Percentiles rank a stretch among this genome's conserved stretches.
Evolutionary conservation across 2,113 vertebrate species (phyloP).

Genomic region (Isurus oxyrinchus): DNA sequence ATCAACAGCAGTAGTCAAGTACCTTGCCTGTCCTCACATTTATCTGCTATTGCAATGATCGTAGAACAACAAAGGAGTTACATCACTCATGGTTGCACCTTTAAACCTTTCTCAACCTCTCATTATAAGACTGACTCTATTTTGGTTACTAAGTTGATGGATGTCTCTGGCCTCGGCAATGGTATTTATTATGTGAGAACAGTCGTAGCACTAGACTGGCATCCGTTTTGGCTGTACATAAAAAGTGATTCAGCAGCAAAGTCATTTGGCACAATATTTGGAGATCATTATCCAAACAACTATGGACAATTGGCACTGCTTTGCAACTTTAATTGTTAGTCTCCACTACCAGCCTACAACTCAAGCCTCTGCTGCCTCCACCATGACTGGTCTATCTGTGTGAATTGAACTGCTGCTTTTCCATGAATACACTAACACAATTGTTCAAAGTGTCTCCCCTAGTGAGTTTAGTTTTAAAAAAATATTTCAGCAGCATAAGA

Average conservation of each 20-base stretch:
- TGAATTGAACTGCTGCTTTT: not conserved
- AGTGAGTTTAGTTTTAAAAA: not conserved
- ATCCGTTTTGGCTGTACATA: not conserved
- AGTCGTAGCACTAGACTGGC: not conserved
- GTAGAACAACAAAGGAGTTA: not conserved
- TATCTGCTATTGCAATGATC: not conserved
- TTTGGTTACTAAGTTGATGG: not conserved
- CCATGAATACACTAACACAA: not conserved
- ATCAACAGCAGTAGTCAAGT: not conserved
- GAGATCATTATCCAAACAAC: not conserved
- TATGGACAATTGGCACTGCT: not conserved
- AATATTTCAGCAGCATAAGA: not conserved
- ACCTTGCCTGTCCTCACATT: not conserved
- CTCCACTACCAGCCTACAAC: not conserved
- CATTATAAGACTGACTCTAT: not conserved
- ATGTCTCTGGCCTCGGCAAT: not conserved
- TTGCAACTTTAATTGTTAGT: not conserved
- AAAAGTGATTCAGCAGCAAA: constrained; percentile 18
- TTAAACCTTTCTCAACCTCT: not conserved
- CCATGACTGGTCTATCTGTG: not conserved
- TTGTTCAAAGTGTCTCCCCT: not conserved
- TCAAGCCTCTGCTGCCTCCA: not conserved
- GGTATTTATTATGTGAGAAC: constrained; percentile 14
- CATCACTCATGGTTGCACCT: not conserved
- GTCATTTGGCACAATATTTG: constrained; percentile 5